A percentile compares a stretch with the other conserved stretches of the same genome.
Evolutionary conservation across 30 jellyfish, hydroid and myxozoan species (phyloP).

Genomic region (Turritopsis rubra): DNA sequence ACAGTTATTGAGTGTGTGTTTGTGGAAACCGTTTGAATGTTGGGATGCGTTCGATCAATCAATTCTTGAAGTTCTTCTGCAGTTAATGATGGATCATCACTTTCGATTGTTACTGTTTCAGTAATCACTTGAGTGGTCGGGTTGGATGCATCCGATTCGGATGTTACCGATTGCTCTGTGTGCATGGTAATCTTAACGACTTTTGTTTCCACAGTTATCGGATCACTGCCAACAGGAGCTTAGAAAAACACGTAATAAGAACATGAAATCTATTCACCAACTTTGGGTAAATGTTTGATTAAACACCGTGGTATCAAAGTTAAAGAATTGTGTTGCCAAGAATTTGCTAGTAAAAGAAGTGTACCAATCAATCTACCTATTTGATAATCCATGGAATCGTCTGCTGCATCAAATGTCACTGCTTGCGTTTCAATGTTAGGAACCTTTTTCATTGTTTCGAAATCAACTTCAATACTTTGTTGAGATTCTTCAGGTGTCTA

Average conservation of each 20-base stretch:
- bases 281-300: too few relatives aligned
- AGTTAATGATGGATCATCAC: constrained; percentile 17
- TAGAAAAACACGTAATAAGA: not conserved
- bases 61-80: constrained; percentile 22
- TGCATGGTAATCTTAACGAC: not conserved
- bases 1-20: not conserved
- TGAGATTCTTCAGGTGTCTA: constrained; percentile 33
- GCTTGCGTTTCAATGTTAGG: constrained; percentile 33
- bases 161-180: not conserved
- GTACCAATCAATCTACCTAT: not conserved
- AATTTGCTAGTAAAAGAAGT: too few relatives aligned
- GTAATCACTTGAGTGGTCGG: constrained; percentile 37
- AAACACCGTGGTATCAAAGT: too few relatives aligned
- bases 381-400: not conserved
- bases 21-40: not conserved
- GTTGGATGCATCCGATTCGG: not conserved
- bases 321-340: too few relatives aligned
- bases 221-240: constrained; percentile 19
- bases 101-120: constrained; percentile 27
- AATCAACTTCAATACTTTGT: not conserved
- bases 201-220: constrained; percentile 12
- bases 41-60: not conserved
- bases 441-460: constrained; percentile 19
- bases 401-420: constrained; percentile 6
- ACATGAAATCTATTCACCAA: too few relatives aligned